phyloP scores from a whole-genome alignment of 23 tunicate genomes.

The Ciona savignyi region DNA sequence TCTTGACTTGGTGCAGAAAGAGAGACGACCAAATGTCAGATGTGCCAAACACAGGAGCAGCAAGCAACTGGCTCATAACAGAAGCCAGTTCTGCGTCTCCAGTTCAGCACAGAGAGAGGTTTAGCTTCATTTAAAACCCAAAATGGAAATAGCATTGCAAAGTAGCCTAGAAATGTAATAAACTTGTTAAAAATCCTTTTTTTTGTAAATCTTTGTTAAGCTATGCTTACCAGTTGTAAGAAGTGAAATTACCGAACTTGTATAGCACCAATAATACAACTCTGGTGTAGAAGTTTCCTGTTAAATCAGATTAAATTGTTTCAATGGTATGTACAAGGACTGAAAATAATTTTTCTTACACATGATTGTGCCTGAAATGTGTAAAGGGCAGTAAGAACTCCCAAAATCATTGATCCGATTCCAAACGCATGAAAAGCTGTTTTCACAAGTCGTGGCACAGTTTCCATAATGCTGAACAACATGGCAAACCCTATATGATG shows the following conservation, averaged over 20 bases:
- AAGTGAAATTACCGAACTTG: slow-evolving; percentile 44
- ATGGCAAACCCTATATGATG: slow-evolving; percentile 56
- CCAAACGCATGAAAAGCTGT: slow-evolving; percentile 61
- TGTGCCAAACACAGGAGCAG: slow-evolving; percentile 89
- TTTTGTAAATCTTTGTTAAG: too few species aligned
- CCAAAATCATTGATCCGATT: slow-evolving; percentile 48
- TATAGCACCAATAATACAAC: slow-evolving; percentile 75
- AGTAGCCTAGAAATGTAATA: slow-evolving; percentile 40
- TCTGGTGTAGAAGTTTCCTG: slow-evolving; percentile 56
- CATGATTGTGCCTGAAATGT: slow-evolving; percentile 67
- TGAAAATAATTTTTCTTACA: slow-evolving; percentile 22
- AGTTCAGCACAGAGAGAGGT: slow-evolving; percentile 54
- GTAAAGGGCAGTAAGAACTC: slow-evolving; percentile 37
- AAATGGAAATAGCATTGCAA: slow-evolving; percentile 50
- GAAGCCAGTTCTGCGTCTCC: slow-evolving; percentile 49
- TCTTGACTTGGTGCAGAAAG: not conserved
- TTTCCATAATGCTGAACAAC: slow-evolving; percentile 58
- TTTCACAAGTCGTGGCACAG: slow-evolving; percentile 44
- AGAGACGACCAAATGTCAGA: not conserved
- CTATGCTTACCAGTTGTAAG: slow-evolving; percentile 34
- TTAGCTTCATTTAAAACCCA: slow-evolving; percentile 49
- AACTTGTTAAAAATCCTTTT: too few species aligned
- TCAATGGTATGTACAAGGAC: not conserved
- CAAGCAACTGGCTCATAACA: slow-evolving; percentile 67
- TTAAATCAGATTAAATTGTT: not conserved